Evolutionary conservation across 1,140 invertebrate genomes (phyloP), one percentile per base, ranked within the genome.

Genomic region (Zaprionus nigranus): DNA sequence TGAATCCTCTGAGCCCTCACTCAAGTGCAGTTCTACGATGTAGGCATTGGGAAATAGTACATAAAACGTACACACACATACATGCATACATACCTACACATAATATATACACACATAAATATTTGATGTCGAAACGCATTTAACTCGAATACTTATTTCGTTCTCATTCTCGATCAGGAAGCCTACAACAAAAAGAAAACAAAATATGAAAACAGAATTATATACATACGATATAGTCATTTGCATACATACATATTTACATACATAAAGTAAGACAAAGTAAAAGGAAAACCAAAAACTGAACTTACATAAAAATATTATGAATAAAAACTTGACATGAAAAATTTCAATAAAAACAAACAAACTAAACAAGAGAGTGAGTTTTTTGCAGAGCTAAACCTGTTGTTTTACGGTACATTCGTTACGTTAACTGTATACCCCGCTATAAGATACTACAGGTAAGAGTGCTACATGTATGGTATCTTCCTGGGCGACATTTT

Each of bases 231-330:
- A 76, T 65, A 77, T 72, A 77, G 69, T 78, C 84, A 79, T 75
- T 85, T 84, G 75, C 82, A 68, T 83, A 78, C 69, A 86, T 80
- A 86, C 81, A 79, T 71, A 85, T 75, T 71, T 78, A 86, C 60
- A 86, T 70, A 63, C 82, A 85, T 78, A 70, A 72, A 63, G 75
- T 70, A 88, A 90, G 78, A 81, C 67, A 79, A 51, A 43, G 34
- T 28, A 68, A 36, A 76, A 72, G 62, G 20, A 64, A 53, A 56
- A 64, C 51, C 26, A 58, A 73, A 73, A 87, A 87, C 80, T 87
- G 71, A 81, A 88, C 78, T 88, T 88, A 83, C 82, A 88, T 78
- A 83, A 72, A 88, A 75, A 79, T 86, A 86, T 86, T 86, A 86
- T 65, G 51, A 73, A 83, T 75, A 78, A 70, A 78, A 75, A 75